Conservation (phyloP, 37 sponge, comb jelly and placozoan genomes). For the Geodia barretti region DNA sequence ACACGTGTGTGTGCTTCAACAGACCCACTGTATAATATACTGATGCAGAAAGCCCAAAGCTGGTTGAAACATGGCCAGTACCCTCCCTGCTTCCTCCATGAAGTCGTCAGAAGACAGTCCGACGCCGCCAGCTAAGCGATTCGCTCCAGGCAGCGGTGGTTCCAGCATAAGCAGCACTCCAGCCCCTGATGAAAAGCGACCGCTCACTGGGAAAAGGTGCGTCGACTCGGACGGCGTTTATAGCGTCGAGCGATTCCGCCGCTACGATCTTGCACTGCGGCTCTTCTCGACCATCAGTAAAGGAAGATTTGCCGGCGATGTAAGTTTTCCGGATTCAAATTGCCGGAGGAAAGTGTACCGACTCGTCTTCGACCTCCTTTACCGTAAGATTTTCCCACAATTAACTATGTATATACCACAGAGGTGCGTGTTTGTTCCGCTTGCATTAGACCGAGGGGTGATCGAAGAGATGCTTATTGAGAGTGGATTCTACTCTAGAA, state of each 20-base stretch:
- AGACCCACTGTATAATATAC: no score
- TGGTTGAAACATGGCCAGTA: no score
- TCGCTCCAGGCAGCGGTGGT: not conserved
- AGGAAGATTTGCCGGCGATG: not conserved
- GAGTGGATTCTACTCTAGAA: constrained; percentile 55
- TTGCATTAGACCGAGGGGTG: constrained; percentile 33
- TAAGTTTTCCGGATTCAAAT: not conserved
- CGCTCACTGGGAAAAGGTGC: no score
- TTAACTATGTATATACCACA: not conserved
- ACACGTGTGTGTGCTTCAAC: no score
- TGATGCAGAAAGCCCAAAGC: no score
- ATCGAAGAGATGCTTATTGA: constrained; percentile 54
- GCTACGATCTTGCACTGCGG: constrained; percentile 4
- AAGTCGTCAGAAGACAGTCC: not conserved
- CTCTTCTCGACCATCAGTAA: constrained; percentile 14
- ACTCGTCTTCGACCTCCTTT: constrained; percentile 34
- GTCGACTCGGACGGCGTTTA: no score
- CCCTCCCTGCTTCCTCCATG: no score
- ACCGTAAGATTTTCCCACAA: constrained; percentile 44
- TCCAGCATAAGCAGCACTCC: not conserved
- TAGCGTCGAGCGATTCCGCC: constrained; percentile 2
- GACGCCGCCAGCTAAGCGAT: not conserved
- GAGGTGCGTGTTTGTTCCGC: not conserved
- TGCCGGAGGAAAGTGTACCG: constrained; percentile 39
- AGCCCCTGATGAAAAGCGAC: not conserved